phyloP scores from a whole-genome alignment of 2,888 invertebrate genomes.

The Chaetoderma sp. region DNA sequence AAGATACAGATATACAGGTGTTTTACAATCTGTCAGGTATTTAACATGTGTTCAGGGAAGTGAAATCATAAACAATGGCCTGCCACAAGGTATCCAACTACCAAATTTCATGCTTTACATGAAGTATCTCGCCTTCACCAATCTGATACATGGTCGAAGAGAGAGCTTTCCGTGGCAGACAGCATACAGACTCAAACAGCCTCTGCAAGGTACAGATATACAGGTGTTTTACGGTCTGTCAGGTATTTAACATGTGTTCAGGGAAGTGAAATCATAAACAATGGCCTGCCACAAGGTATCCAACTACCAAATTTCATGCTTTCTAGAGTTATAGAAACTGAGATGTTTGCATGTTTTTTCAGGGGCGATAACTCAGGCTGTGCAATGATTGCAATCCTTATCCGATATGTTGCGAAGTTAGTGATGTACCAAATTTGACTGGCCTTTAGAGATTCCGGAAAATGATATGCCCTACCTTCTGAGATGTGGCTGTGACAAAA shows the following conservation, averaged over 20 bases:
- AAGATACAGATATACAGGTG: constrained; percentile 17
- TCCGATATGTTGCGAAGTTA: no score
- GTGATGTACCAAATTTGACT: no score
- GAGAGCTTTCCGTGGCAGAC: constrained; percentile 57
- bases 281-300: not conserved
- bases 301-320: no score
- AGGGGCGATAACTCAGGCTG: no score
- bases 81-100: not conserved
- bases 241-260: not conserved
- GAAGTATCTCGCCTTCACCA: constrained; percentile 45
- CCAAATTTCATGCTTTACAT: constrained; percentile 41
- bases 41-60: no score
- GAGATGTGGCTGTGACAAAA: no score
- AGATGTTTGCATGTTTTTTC: no score
- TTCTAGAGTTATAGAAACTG: no score
- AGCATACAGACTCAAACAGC: constrained; percentile 52
- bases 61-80: no score
- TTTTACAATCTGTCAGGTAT: not conserved
- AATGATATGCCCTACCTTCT: no score
- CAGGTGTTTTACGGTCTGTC: not conserved
- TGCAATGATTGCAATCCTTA: no score
- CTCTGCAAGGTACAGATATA: constrained; percentile 45
- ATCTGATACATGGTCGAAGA: constrained; percentile 58
- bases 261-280: not conserved
- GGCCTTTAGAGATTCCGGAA: no score